Evolutionary conservation across 2,888 invertebrate genomes (phyloP), one percentile per base, ranked within the genome.

Genomic region (Polydrusus pterygomalis): DNA sequence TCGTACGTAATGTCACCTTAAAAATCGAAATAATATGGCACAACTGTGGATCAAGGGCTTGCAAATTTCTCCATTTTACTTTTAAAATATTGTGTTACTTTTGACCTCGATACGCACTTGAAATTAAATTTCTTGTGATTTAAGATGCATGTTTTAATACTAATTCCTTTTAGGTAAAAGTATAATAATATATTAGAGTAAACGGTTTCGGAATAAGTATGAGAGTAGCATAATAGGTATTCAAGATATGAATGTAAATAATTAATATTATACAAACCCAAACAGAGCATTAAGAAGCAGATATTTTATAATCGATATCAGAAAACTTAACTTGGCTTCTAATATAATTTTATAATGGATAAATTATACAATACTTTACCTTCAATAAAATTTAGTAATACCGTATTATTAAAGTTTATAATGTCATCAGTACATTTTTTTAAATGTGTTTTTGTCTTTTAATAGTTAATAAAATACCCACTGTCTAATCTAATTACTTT

Each of bases 1-100:
- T 88, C 87, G 87, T 87, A 87, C 83, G 87, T 87, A 87, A 81
- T 78, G 71, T 60, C 74, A 64, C 45, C 49, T 68, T 75, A 62
- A 73, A 38, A 47, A 58, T 20, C 70, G 62, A 56, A 58, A 64
- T 70, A 69, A 74, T 17, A 40, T 60, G 75, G 70, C 60, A 49
- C 70, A 56, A 58, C 60, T 75, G 75, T 70, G 70, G 34, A 49
- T 18, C 43, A 65, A 65, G 65, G 75, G 69, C 68, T 74, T 74
- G 74, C 74, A 68, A 68, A 60, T 63, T 43, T 38, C 54, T 17
- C 10, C 38, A 10, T 3, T 38, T 11, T 60, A 38, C 58, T 40
- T 8, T 18, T 3, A 11, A 60, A 60, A 38, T 38, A 60, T 60
- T 60, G 58, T 60, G 38, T 13, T 51, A 60, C 58, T 60, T 60